Evolutionary conservation across 2,888 invertebrate genomes (phyloP).

Genomic region (Acleris holmiana): DNA sequence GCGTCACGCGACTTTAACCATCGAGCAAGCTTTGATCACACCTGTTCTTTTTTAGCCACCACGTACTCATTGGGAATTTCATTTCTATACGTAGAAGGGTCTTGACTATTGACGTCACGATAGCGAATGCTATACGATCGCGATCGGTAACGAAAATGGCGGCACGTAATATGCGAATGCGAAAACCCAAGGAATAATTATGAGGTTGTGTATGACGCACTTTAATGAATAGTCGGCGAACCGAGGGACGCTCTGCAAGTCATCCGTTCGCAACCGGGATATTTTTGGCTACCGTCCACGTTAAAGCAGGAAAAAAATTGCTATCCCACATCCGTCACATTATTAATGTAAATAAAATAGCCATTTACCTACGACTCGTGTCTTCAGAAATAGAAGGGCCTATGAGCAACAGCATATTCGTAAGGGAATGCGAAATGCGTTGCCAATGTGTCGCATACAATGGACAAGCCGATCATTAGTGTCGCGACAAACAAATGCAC

Average conservation of each 20-base stretch:
- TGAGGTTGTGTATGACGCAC: conserved; percentile 39
- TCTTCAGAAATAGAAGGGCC: neutral
- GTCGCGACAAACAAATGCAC: conserved; percentile 10
- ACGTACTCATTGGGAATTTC: neutral
- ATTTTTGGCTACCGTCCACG: conserved; percentile 56
- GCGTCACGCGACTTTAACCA: neutral
- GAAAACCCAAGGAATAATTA: conserved; percentile 10
- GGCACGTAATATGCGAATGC: no score
- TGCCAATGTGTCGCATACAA: conserved; percentile 3
- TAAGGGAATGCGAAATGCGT: conserved; percentile 2
- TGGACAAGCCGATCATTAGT: conserved; percentile 4
- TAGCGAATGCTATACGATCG: neutral
- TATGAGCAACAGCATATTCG: neutral
- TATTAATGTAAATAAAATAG: conserved; percentile 14
- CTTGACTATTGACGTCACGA: conserved; percentile 13
- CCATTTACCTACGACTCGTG: conserved; percentile 8
- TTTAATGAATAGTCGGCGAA: conserved; percentile 39
- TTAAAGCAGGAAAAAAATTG: conserved; percentile 33
- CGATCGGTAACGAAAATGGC: no score
- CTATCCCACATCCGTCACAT: neutral
- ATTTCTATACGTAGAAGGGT: conserved; percentile 6
- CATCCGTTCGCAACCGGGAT: conserved; percentile 28
- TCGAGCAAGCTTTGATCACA: conserved; percentile 14
- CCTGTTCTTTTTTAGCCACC: conserved; percentile 16
- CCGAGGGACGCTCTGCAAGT: conserved; percentile 30